Evolutionary conservation across 2,113 vertebrate genomes (phyloP).

Genomic region (Rhizomys pruinosus): DNA sequence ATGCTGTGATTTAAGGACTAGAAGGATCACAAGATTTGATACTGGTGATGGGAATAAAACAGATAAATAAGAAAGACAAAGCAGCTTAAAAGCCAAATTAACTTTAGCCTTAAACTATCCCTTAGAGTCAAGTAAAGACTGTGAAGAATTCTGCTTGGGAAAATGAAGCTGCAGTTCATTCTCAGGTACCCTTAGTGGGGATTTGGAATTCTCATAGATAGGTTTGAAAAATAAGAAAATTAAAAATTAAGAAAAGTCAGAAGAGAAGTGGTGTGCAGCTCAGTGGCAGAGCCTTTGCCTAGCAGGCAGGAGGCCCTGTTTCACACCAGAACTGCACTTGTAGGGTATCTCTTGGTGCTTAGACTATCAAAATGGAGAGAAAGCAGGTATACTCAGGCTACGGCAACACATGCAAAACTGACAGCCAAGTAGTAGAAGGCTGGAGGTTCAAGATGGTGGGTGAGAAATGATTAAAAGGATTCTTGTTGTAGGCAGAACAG

Average conservation of each 20-base stretch:
- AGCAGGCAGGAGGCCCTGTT: background rate
- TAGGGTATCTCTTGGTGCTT: background rate
- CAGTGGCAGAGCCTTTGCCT: too few species aligned
- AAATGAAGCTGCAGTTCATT: background rate
- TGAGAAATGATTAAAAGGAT: background rate
- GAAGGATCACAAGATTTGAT: background rate
- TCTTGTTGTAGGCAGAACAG: background rate
- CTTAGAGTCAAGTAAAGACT: conserved; percentile 35
- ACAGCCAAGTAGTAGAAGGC: background rate
- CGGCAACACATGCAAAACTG: background rate
- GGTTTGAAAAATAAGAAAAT: background rate
- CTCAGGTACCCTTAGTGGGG: too few species aligned
- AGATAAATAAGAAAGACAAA: background rate
- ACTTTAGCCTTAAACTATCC: background rate
- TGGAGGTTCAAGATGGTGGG: background rate
- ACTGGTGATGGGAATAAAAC: background rate
- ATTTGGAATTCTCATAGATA: background rate
- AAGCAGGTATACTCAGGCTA: background rate
- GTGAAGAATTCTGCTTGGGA: conserved; percentile 14
- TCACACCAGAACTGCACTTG: background rate
- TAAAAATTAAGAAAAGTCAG: background rate
- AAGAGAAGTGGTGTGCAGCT: background rate
- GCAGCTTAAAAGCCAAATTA: background rate
- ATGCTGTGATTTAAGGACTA: background rate
- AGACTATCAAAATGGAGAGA: background rate